These are phyloP conservation scores for Propithecus perrieri DNA, from an alignment of 2,797 vertebrate species.

Conservation along the genomic window DNA sequence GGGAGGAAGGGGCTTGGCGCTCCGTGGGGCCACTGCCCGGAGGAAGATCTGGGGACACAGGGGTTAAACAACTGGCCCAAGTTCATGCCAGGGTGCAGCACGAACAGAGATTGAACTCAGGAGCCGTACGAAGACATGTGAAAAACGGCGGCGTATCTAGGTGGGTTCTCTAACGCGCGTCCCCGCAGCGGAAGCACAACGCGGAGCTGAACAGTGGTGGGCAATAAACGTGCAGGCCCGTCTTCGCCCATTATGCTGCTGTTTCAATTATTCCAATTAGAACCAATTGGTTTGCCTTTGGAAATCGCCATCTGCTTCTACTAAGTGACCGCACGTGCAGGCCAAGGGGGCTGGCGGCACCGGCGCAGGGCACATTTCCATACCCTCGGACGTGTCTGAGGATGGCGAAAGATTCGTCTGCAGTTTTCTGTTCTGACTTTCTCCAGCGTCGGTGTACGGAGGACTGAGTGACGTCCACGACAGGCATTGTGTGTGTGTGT, in stretches of 20 bases:
- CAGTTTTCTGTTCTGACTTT: rapidly evolving
- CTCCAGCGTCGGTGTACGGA: rapidly evolving
- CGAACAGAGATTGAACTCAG: rapidly evolving
- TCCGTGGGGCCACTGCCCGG: neutral
- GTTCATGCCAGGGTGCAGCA: rapidly evolving
- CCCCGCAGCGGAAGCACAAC: too few species aligned
- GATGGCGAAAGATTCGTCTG: neutral
- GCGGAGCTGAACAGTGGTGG: rapidly evolving
- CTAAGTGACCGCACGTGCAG: neutral
- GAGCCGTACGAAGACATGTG: rapidly evolving
- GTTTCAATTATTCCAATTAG: neutral
- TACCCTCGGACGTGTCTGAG: rapidly evolving
- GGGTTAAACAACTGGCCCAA: neutral
- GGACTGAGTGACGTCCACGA: too few species aligned
- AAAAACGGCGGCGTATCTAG: rapidly evolving
- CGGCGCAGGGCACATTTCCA: rapidly evolving
- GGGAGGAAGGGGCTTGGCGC: rapidly evolving
- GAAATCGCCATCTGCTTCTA: neutral
- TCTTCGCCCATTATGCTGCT: too few species aligned
- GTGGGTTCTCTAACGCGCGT: rapidly evolving
- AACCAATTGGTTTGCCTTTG: neutral
- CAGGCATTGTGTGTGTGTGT: neutral
- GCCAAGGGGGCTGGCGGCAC: neutral
- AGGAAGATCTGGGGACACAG: rapidly evolving
- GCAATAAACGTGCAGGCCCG: rapidly evolving